phyloP scores from a whole-genome alignment of 2,113 vertebrate genomes.

The Nematolebias whitei region DNA sequence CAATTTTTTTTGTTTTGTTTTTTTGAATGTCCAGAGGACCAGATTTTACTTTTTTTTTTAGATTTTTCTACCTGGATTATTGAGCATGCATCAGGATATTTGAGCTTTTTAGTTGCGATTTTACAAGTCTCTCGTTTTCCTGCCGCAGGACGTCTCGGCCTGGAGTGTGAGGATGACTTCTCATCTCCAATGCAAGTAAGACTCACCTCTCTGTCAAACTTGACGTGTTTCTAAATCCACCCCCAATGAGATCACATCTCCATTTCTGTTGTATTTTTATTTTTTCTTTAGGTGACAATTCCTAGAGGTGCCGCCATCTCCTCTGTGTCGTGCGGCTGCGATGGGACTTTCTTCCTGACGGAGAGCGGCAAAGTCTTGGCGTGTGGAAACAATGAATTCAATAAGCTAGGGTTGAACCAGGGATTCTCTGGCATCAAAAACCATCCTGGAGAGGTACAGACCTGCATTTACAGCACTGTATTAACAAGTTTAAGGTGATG shows the following conservation, averaged over 20 bases:
- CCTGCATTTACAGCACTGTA: background rate
- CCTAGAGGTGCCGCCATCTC: conserved; percentile 89
- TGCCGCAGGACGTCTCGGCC: conserved; percentile 88
- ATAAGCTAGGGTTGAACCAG: conserved; percentile 96
- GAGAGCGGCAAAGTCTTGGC: conserved; percentile 94
- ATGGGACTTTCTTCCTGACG: conserved; percentile 94
- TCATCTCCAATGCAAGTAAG: conserved; percentile 92
- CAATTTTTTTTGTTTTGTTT: too few relatives aligned
- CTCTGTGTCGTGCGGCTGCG: conserved; percentile 90
- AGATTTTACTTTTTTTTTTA: too few relatives aligned
- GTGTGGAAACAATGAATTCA: conserved; percentile 96
- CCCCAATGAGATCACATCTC: too few relatives aligned
- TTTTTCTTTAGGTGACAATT: conserved; percentile 84
- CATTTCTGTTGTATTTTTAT: background rate
- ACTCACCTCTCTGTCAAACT: background rate
- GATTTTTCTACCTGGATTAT: too few relatives aligned
- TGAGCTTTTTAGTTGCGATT: too few relatives aligned
- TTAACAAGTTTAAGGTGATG: background rate
- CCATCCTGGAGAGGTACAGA: conserved; percentile 79
- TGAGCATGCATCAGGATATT: too few relatives aligned
- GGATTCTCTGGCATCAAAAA: conserved; percentile 95
- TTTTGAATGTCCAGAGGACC: too few relatives aligned
- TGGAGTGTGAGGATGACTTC: conserved; percentile 96
- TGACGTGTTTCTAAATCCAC: too few relatives aligned
- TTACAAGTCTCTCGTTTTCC: conserved; percentile 3